Base-by-base conservation (phyloP, 2,888 invertebrate genomes). In the Erebia epiphron region DNA sequence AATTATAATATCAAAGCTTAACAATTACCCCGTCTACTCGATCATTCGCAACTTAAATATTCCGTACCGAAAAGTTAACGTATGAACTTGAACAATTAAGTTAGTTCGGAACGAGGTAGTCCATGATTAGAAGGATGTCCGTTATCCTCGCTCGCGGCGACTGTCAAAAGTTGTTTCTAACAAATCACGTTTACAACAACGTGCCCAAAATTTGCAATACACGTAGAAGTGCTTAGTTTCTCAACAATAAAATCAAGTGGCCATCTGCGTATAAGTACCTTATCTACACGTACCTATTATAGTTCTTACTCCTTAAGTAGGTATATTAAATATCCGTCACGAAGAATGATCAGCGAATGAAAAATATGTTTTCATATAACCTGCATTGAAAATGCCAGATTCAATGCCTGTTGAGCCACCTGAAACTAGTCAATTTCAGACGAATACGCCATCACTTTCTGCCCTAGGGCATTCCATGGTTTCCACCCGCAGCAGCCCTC, bases 111-210 rank as follows among this genome's bases (percentile, higher is more conserved):
- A 71, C 70, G 77, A 79, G 79, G 78, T 77, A 75, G 75, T 76
- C 71, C 81, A 81, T 88, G 87, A 89, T 89, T 87, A 86, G 84
- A 83, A 79, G 82, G 83, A 84, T 83, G 85, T 82, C 82, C 82
- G 81, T 75, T 77, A 76, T 82, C 90, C 90, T 87, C 83, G 90
- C 91, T 82, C 73, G 84, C 77, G 90, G 91, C 86, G 76, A 83
- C 77, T 79, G 81, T 79, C 78, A 77, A 76, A 83, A 85, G 86
- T 86, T 86, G 86, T 88, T 87, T 82, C 81, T 78, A 85, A 85
- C 85, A 85, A 86, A 84, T 83, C 81, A 80, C 76, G 70, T 58
- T 18, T 57, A 56, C 21, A 58, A 56, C 21, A 58, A 49, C 57
- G 46, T 58, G 58, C 49, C 58, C 26, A 14, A 63, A 63, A 63